Evolutionary conservation across 2,797 vertebrate species (phyloP).

Genomic region (Neopelma chrysocephalum): DNA sequence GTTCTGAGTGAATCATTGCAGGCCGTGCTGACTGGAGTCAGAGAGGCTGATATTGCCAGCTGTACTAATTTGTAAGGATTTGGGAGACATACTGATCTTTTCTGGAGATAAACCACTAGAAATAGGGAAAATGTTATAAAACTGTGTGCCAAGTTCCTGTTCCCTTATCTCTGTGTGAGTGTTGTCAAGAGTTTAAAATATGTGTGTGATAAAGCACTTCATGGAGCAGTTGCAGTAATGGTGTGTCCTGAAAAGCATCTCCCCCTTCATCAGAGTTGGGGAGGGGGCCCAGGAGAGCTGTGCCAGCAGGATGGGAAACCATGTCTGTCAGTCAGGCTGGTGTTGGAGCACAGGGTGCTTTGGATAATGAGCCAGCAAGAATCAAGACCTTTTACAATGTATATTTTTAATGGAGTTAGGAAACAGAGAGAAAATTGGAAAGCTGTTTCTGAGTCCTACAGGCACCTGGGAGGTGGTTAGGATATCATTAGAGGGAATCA

Average conservation of each 20-base stretch:
- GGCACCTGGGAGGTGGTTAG: background rate
- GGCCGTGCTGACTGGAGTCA: background rate
- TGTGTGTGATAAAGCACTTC: background rate
- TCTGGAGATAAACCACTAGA: conserved; percentile 2
- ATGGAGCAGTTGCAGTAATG: background rate
- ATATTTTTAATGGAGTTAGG: background rate
- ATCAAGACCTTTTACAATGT: background rate
- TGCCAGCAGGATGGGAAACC: fast-evolving
- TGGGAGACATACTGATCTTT: background rate
- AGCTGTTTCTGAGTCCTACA: background rate
- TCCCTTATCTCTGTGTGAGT: background rate
- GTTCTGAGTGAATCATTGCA: background rate
- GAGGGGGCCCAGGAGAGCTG: background rate
- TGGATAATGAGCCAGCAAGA: background rate
- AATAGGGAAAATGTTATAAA: background rate
- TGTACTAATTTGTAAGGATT: conserved; percentile 3
- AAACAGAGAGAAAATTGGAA: background rate
- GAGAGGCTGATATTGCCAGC: background rate
- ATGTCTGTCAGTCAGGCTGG: fast-evolving
- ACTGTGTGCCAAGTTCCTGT: background rate
- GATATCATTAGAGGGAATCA: background rate
- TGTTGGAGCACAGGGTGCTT: background rate
- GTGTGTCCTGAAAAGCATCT: background rate
- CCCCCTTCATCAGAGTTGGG: fast-evolving
- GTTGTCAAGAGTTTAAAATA: conserved; percentile 23